Conservation (phyloP, 2,797 vertebrate species). For the Margarornis squamiger region DNA sequence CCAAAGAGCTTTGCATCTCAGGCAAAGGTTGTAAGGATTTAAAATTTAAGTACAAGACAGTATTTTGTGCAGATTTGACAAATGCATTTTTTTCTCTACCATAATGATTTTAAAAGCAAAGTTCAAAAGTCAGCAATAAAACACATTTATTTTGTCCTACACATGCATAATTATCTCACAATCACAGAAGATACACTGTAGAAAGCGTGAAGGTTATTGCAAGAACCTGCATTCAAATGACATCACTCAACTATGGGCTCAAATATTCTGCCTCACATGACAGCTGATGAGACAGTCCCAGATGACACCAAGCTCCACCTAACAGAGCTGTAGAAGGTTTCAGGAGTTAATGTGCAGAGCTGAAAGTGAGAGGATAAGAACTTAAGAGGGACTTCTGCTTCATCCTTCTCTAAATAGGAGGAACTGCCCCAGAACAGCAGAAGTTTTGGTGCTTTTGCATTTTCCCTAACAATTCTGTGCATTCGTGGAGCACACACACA, state of each 20-base stretch:
- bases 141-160: background rate
- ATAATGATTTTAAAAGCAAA: background rate
- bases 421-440: background rate
- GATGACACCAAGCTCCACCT: background rate
- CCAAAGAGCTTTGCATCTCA: background rate
- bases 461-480: background rate
- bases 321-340: background rate
- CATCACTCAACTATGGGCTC: background rate
- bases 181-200: background rate
- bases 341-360: background rate
- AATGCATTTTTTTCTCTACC: background rate
- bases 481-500: background rate
- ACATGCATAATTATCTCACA: background rate
- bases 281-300: background rate
- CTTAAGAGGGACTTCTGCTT: background rate
- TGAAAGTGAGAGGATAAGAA: background rate
- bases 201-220: background rate
- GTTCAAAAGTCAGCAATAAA: background rate
- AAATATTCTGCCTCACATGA: background rate
- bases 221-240: background rate
- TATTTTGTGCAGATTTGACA: background rate
- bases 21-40: background rate
- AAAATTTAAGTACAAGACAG: background rate
- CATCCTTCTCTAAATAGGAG: background rate
- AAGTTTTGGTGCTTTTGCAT: background rate